Evolutionary conservation across 2,888 invertebrate genomes (phyloP).

Genomic region (Abrostola tripartita): DNA sequence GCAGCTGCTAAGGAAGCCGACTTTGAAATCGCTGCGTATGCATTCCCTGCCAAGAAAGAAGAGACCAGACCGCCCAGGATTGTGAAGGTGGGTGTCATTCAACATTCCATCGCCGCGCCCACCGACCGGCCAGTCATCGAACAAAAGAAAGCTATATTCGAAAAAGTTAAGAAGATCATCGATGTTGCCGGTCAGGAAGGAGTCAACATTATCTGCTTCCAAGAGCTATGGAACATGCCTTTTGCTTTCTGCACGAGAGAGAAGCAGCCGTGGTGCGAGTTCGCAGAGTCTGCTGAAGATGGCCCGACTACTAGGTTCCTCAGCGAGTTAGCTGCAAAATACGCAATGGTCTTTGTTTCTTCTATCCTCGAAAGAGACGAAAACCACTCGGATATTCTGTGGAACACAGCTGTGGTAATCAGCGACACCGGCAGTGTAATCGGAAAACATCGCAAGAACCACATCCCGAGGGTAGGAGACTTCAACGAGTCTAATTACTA

Average conservation of each 20-base stretch:
- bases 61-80: slow-evolving; percentile 90
- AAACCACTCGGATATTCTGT: slow-evolving; percentile 94
- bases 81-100: slow-evolving; percentile 96
- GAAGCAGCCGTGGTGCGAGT: slow-evolving; percentile 99
- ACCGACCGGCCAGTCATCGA: slow-evolving; percentile 93
- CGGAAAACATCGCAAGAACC: slow-evolving; percentile 99
- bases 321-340: slow-evolving; percentile 92
- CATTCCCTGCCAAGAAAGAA: slow-evolving; percentile 83
- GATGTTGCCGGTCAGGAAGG: slow-evolving; percentile 93
- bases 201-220: slow-evolving; percentile 97
- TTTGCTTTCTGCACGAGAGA: slow-evolving; percentile 99
- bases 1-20: slow-evolving; percentile 88
- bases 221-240: slow-evolving; percentile 99
- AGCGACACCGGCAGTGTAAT: slow-evolving; percentile 95
- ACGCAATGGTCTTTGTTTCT: slow-evolving; percentile 98
- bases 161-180: slow-evolving; percentile 93
- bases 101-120: slow-evolving; percentile 94
- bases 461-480: slow-evolving; percentile 99
- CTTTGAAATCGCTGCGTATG: slow-evolving; percentile 84
- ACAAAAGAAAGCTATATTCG: slow-evolving; percentile 94
- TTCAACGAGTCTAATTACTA: slow-evolving; percentile 99
- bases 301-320: slow-evolving; percentile 96
- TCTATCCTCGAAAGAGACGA: slow-evolving; percentile 98
- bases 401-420: slow-evolving; percentile 99
- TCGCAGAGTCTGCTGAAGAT: slow-evolving; percentile 96